Conservation (phyloP, 2,888 invertebrate genomes). For the Campopleginae sp. region DNA sequence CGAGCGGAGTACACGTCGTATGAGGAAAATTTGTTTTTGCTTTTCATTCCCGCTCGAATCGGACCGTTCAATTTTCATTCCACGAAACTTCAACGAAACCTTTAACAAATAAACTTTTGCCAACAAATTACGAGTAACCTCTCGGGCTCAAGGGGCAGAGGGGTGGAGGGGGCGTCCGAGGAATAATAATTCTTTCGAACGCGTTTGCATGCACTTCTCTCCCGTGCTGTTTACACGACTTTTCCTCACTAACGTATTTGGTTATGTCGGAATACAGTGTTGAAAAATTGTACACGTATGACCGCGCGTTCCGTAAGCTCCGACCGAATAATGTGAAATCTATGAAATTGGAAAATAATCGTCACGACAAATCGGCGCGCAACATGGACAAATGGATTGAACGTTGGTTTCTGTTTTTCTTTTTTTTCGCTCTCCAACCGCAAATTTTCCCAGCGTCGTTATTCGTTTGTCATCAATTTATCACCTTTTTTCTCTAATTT, state of each 20-base stretch:
- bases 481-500: background rate
- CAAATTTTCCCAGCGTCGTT: background rate
- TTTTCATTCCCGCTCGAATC: background rate
- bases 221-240: constrained; percentile 65
- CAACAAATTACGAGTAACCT: constrained; percentile 26
- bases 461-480: constrained; percentile 18
- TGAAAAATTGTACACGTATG: constrained; percentile 54
- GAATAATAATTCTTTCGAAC: constrained; percentile 53
- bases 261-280: constrained; percentile 76
- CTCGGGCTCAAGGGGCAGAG: background rate
- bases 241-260: constrained; percentile 75
- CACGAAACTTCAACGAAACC: background rate
- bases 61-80: background rate
- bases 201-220: constrained; percentile 29
- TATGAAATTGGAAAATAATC: constrained; percentile 23
- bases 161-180: constrained; percentile 5
- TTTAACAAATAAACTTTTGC: constrained; percentile 19
- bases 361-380: constrained; percentile 45
- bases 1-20: constrained; percentile 63
- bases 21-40: constrained; percentile 44
- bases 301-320: constrained; percentile 46
- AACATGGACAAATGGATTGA: constrained; percentile 82
- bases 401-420: constrained; percentile 78
- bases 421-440: background rate
- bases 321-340: constrained; percentile 26